A percentile compares a stretch with the other conserved stretches of the same genome.
phyloP scores from a whole-genome alignment of 1,140 invertebrate genomes.

The Drosophila obscura region DNA sequence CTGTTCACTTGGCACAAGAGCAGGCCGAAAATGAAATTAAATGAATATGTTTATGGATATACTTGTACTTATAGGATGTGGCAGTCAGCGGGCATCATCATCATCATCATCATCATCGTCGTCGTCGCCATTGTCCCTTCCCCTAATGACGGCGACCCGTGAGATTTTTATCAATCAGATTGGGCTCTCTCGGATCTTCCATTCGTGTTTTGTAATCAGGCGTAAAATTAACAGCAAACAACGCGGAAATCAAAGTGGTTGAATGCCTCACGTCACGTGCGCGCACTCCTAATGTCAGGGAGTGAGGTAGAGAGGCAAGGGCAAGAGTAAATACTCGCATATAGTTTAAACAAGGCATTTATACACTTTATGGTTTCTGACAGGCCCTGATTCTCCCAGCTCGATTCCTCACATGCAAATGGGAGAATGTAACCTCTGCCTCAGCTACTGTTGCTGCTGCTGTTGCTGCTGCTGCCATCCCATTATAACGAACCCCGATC shows the following conservation, averaged over 20 bases:
- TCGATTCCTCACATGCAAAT: conserved; percentile 58
- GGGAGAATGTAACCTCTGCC: conserved; percentile 21
- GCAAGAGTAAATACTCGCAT: conserved; percentile 31
- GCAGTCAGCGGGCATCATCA: neutral
- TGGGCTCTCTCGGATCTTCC: conserved; percentile 1
- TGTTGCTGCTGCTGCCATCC: neutral
- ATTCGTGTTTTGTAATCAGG: conserved; percentile 54
- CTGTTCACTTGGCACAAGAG: conserved; percentile 53
- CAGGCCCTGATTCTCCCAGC: conserved; percentile 65
- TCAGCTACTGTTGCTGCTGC: conserved; percentile 1
- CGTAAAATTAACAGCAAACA: conserved; percentile 75
- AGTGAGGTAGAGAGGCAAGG: neutral
- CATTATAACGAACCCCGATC: conserved; percentile 65
- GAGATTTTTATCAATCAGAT: conserved; percentile 77
- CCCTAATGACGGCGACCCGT: conserved; percentile 45
- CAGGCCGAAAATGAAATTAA: conserved; percentile 23
- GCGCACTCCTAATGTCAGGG: conserved; percentile 65
- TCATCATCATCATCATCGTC: too few relatives aligned
- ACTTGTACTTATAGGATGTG: conserved; percentile 9
- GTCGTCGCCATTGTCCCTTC: conserved; percentile 7
- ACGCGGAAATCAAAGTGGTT: conserved; percentile 68
- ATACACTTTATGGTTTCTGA: conserved; percentile 82
- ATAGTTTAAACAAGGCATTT: conserved; percentile 70
- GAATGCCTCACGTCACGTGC: conserved; percentile 70
- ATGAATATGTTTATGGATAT: conserved; percentile 13